Evolutionary conservation across 2,797 vertebrate genomes (phyloP).

Genomic region (Anomalospiza imberbis): DNA sequence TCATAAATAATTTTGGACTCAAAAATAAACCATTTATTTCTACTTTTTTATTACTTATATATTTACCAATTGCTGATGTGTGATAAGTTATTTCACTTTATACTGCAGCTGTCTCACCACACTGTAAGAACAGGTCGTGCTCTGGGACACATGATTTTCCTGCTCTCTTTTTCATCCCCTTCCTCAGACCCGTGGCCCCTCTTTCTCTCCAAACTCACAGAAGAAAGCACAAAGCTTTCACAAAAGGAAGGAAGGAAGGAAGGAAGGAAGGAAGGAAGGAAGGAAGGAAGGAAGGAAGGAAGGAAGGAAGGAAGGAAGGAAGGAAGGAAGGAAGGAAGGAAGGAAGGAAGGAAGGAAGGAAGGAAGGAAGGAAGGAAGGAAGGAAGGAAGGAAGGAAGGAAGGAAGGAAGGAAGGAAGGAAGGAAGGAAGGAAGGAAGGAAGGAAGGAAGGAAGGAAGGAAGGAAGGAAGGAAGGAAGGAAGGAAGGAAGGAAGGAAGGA

Average conservation of each 20-base stretch:
- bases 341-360: not conserved
- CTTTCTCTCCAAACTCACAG: not conserved
- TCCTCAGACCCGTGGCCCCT: accelerated
- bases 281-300: no score
- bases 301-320: no score
- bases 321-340: no score
- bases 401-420: no score
- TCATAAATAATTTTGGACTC: accelerated
- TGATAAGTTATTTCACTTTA: not conserved
- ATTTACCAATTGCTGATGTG: accelerated
- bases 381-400: no score
- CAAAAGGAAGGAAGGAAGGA: no score
- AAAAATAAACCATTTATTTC: not conserved
- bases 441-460: not conserved
- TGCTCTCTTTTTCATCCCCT: not conserved
- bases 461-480: not conserved
- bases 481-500: not conserved
- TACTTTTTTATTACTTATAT: not conserved
- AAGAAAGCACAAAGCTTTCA: not conserved
- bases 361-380: not conserved
- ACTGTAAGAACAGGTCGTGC: not conserved
- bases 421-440: no score
- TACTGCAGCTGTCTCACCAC: not conserved
- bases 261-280: not conserved
- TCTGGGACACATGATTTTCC: not conserved